These are phyloP conservation scores for Borostomias antarcticus DNA, from an alignment of 2,797 vertebrate genomes.

Conservation along the genomic window DNA sequence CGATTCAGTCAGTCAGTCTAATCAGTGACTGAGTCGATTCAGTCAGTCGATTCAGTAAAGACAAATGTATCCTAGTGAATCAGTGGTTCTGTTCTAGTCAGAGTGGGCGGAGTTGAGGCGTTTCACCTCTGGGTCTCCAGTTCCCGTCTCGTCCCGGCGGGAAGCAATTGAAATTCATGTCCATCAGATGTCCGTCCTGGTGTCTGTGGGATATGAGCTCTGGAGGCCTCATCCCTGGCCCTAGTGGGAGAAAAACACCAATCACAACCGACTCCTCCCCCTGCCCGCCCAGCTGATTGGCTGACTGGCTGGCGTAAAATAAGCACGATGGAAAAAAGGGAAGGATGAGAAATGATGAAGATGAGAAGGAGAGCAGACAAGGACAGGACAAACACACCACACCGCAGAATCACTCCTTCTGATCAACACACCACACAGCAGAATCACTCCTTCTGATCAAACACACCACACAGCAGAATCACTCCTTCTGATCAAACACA, in stretches of 20 bases:
- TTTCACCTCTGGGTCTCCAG: slow-evolving; percentile 78
- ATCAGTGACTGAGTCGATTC: neutral
- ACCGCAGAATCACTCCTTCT: too few species aligned
- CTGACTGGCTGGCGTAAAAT: neutral
- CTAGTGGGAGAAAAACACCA: slow-evolving; percentile 73
- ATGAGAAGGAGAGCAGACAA: neutral
- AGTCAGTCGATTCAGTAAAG: neutral
- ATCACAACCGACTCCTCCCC: slow-evolving; percentile 53
- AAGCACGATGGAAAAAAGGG: neutral
- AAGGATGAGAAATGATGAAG: neutral
- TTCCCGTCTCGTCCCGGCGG: slow-evolving; percentile 72
- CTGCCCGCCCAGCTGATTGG: neutral
- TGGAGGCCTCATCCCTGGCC: slow-evolving; percentile 69
- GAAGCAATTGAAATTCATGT: slow-evolving; percentile 79
- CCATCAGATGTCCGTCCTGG: slow-evolving; percentile 77
- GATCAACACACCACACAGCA: too few species aligned
- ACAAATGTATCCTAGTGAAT: too few species aligned
- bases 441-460: too few species aligned
- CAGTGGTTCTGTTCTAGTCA: neutral
- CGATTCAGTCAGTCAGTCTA: neutral
- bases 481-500: too few species aligned
- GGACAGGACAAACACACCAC: too few species aligned
- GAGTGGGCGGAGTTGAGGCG: slow-evolving; percentile 51
- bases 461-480: too few species aligned
- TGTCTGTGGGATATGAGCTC: slow-evolving; percentile 69